These are phyloP conservation scores for Ladona fulva DNA, from an alignment of 1,140 invertebrate species.

Conservation along the genomic window DNA sequence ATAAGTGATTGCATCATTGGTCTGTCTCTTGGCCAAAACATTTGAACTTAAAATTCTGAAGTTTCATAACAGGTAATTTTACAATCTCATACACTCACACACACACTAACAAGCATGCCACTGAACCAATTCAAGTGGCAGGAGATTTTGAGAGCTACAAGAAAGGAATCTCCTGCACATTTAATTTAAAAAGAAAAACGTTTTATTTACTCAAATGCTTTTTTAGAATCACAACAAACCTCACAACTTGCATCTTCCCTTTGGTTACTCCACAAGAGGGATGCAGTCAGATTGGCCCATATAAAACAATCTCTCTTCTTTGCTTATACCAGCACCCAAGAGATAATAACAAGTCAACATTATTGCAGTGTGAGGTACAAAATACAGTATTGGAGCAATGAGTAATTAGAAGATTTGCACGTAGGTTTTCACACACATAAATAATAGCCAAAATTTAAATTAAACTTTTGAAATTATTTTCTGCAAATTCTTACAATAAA, in stretches of 20 bases:
- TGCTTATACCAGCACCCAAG: neutral
- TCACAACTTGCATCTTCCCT: neutral
- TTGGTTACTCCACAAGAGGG: neutral
- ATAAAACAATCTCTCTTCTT: neutral
- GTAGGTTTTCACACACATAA: neutral
- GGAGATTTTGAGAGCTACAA: neutral
- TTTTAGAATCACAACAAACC: neutral
- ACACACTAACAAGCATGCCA: neutral
- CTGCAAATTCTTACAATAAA: no score
- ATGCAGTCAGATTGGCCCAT: neutral
- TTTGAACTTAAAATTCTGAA: slow-evolving; percentile 1
- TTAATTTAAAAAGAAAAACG: neutral
- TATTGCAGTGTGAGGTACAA: slow-evolving; percentile 9
- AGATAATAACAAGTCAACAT: neutral
- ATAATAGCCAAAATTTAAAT: neutral
- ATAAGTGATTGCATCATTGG: neutral
- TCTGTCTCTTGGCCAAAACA: slow-evolving; percentile 4
- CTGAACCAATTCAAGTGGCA: neutral
- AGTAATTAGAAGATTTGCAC: neutral
- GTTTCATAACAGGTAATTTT: neutral
- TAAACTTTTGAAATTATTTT: neutral
- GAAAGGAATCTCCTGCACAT: neutral
- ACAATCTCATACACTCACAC: neutral
- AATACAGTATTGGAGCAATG: neutral
- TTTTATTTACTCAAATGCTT: neutral